These are phyloP conservation scores for Antrozous pallidus DNA, from an alignment of 2,797 vertebrate species.

Conservation along the genomic window DNA sequence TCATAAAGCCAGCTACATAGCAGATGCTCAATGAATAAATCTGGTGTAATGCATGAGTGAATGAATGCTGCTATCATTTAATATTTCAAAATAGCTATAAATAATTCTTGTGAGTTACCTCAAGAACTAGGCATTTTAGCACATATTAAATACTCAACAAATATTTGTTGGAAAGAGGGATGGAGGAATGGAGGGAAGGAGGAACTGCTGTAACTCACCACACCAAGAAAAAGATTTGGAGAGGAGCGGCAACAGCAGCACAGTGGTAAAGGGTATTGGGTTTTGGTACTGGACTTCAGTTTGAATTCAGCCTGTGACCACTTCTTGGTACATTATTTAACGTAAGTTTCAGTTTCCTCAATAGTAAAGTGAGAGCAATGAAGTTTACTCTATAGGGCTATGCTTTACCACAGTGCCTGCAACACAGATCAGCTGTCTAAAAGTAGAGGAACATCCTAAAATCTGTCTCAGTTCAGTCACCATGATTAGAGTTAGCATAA, in stretches of 20 bases:
- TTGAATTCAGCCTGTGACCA: neutral
- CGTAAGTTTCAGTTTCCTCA: neutral
- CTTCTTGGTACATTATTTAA: neutral
- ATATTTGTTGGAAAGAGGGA: neutral
- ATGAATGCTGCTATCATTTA: neutral
- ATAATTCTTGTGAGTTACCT: neutral
- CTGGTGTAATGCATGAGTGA: neutral
- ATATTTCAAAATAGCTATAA: neutral
- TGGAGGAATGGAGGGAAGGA: neutral
- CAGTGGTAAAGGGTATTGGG: neutral
- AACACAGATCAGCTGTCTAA: neutral
- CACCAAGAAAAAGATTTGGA: neutral
- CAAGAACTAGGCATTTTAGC: neutral
- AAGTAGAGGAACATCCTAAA: neutral
- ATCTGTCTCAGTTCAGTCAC: neutral
- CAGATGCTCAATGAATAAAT: conserved; percentile 17
- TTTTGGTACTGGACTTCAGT: neutral
- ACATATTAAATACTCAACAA: neutral
- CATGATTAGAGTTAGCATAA: neutral
- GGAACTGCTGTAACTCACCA: neutral
- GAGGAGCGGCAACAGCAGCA: neutral
- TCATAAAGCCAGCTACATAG: neutral
- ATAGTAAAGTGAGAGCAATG: neutral
- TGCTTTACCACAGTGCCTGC: neutral
- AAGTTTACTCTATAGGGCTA: neutral